Conservation (phyloP, 2,888 invertebrate genomes). For the Cosmia pyralina region DNA sequence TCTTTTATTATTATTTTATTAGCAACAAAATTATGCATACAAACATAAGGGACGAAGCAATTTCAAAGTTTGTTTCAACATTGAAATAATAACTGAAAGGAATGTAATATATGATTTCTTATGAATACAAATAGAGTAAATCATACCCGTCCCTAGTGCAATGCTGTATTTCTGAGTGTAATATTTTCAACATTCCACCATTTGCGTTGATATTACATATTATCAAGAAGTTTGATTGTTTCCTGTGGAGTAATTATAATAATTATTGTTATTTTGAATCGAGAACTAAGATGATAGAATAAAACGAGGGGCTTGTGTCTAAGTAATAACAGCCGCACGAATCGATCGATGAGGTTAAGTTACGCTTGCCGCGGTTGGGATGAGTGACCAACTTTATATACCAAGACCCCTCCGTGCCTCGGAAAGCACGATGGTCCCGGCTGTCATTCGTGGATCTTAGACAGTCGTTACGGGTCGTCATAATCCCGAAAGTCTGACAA, state of each 20-base stretch:
- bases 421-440: no score
- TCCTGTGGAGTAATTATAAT: conserved; percentile 1
- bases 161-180: conserved; percentile 40
- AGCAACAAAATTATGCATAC: background rate
- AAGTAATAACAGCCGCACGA: no score
- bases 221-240: conserved; percentile 35
- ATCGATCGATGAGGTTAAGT: no score
- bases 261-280: background rate
- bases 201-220: conserved; percentile 20
- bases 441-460: no score
- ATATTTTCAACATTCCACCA: conserved; percentile 36
- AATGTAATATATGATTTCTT: conserved; percentile 52
- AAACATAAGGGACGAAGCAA: conserved; percentile 24
- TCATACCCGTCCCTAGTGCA: conserved; percentile 39
- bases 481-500: no score
- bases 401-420: no score
- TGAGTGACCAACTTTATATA: no score
- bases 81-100: conserved; percentile 49
- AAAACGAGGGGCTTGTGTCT: no score
- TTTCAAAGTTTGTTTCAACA: conserved; percentile 34
- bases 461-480: no score
- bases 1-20: background rate
- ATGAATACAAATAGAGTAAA: conserved; percentile 59
- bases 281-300: background rate
- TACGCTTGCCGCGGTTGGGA: no score